Base-by-base conservation (phyloP, 2,797 vertebrate species). In the Anguilla anguilla region DNA sequence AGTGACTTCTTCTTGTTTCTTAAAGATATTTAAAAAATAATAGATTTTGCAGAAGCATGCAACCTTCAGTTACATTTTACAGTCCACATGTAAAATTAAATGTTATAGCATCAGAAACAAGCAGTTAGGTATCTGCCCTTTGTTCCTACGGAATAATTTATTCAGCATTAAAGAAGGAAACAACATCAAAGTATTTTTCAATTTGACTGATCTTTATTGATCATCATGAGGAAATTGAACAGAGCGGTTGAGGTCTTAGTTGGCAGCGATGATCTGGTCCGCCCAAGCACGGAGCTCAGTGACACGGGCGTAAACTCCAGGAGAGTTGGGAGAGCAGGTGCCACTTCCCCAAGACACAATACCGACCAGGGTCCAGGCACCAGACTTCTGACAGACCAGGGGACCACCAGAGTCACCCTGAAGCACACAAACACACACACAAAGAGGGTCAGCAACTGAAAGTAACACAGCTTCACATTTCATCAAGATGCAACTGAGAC, bases 391-490 rank as follows among this genome's bases (percentile, higher is more conserved):
- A 85, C 97, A 97, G 90, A 97, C 96, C 92, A 98, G 94, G 55
- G 97, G 97, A 43, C 97, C 97, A 0, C 97, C 96, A 51, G 97
- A 97, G 93, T 98, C 96, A 0, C 97, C 97, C 97, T 97, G 93
- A 81, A 91, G 89, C 51, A 91, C 86, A 90, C 69, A 89, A 0
- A 85, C 1, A 57, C 3, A 57, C 3, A 85, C 35, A 59, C 22
- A 69, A 25, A 2, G 61, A 67, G 39, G 77, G 2, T 49, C 77
- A 81, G 43, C 6, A 46, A 6, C 19, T 49, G 13, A 9, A 28
- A 35, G 35, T 31, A 35, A 10, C 69, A 35, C 28, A 72, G 3
- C 31, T 39, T 43, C 39, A 74, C 28, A 35, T 13, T 74, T 74
- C 10, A 74, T 9, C 39, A 46, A 49, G 9, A 25, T 5, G 39